phyloP scores from a whole-genome alignment of 2,113 vertebrate species.

The Cyphomyrus discorhynchus region DNA sequence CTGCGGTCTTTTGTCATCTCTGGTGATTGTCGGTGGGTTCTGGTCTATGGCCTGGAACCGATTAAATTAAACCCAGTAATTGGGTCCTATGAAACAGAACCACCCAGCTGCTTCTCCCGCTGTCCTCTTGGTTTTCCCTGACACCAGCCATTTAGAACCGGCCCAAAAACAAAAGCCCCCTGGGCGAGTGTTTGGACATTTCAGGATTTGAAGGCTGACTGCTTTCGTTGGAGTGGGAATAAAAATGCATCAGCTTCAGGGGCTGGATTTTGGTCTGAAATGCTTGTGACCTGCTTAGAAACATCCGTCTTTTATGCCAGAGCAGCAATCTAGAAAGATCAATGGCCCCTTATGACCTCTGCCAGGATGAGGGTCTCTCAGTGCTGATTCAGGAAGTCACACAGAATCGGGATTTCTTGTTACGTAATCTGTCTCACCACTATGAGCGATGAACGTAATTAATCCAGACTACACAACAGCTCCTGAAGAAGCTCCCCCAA shows the following conservation, averaged over 20 bases:
- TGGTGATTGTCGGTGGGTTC: neutral
- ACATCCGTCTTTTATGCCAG: neutral
- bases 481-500: neutral
- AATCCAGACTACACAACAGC: neutral
- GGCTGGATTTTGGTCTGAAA: neutral
- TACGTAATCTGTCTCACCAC: neutral
- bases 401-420: neutral
- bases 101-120: conserved; percentile 8
- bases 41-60: neutral
- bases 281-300: neutral
- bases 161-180: neutral
- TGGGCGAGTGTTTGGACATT: neutral
- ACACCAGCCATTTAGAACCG: neutral
- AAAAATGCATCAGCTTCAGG: neutral
- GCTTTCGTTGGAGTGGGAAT: neutral
- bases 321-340: neutral
- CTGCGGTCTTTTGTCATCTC: neutral
- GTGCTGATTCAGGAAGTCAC: neutral
- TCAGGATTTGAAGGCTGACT: neutral
- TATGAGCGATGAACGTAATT: neutral
- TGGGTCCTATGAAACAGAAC: conserved; percentile 4
- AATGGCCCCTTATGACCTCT: neutral
- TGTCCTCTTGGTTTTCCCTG: neutral
- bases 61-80: conserved; percentile 12
- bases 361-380: neutral